Evolutionary conservation across 2,888 invertebrate genomes (phyloP).

Genomic region (Cheilosia soror): DNA sequence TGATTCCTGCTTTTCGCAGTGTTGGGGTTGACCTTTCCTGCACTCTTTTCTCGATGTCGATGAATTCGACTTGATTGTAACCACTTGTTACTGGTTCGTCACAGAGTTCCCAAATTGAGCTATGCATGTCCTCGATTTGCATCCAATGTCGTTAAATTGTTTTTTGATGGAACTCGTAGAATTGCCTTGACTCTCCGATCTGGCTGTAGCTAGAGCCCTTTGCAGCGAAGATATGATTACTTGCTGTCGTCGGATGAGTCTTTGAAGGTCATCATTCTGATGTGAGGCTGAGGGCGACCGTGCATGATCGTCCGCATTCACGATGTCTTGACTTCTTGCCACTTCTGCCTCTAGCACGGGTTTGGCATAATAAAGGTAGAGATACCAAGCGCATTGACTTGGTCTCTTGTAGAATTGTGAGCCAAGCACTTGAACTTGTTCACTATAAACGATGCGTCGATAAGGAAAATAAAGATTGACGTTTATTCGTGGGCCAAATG

Average conservation of each 20-base stretch:
- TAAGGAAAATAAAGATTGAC: too few relatives aligned
- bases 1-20: background rate
- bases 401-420: too few relatives aligned
- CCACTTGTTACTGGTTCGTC: conserved; percentile 2
- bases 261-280: background rate
- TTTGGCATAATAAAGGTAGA: too few relatives aligned
- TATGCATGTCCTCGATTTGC: conserved; percentile 10
- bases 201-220: too few relatives aligned
- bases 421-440: too few relatives aligned
- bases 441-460: too few relatives aligned
- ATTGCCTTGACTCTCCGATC: too few relatives aligned
- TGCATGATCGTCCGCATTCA: background rate
- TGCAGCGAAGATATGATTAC: conserved; percentile 10
- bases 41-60: conserved; percentile 12
- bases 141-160: background rate
- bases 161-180: background rate
- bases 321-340: too few relatives aligned
- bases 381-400: too few relatives aligned
- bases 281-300: background rate
- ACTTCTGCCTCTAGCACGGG: too few relatives aligned
- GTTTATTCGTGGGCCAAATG: too few relatives aligned
- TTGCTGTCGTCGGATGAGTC: background rate
- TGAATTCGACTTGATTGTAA: conserved; percentile 4
- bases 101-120: conserved; percentile 1
- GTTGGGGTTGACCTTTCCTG: background rate